Conservation (phyloP, 2,113 vertebrate genomes). For the Catharus minimus region DNA sequence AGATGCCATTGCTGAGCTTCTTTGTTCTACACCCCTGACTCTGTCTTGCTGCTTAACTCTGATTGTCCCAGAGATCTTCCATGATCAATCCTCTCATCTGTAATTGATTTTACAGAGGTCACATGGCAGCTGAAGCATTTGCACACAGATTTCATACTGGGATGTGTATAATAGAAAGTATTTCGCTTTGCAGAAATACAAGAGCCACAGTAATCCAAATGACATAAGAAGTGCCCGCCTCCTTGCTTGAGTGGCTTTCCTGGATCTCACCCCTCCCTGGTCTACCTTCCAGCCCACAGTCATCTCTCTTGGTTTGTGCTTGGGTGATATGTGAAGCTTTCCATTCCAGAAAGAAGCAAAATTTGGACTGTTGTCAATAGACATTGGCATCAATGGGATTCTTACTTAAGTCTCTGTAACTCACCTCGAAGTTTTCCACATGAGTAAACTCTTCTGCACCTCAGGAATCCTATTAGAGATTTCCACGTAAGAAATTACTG, state of each 20-base stretch:
- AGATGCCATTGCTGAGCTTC: not conserved
- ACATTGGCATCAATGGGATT: not conserved
- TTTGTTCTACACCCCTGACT: not conserved
- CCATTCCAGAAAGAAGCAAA: not conserved
- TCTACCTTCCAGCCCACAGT: not conserved
- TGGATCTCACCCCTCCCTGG: not conserved
- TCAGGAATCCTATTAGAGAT: not conserved
- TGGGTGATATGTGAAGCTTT: not conserved
- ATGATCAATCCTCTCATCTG: not conserved
- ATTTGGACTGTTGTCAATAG: not conserved
- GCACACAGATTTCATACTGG: not conserved
- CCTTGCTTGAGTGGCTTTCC: not conserved
- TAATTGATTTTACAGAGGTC: not conserved
- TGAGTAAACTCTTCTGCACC: not conserved
- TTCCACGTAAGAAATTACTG: not conserved
- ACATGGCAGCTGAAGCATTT: not conserved
- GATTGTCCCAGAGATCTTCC: not conserved
- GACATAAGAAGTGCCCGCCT: not conserved
- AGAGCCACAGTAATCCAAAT: not conserved
- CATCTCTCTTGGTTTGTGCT: not conserved
- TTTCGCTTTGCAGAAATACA: not conserved
- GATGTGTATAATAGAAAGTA: not conserved
- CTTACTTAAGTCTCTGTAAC: not conserved
- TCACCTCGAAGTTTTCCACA: not conserved
- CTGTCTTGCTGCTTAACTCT: not conserved